Evolutionary conservation across 2,888 invertebrate species (phyloP), one percentile per base, ranked within the genome.

Genomic region (Halictus ligatus): DNA sequence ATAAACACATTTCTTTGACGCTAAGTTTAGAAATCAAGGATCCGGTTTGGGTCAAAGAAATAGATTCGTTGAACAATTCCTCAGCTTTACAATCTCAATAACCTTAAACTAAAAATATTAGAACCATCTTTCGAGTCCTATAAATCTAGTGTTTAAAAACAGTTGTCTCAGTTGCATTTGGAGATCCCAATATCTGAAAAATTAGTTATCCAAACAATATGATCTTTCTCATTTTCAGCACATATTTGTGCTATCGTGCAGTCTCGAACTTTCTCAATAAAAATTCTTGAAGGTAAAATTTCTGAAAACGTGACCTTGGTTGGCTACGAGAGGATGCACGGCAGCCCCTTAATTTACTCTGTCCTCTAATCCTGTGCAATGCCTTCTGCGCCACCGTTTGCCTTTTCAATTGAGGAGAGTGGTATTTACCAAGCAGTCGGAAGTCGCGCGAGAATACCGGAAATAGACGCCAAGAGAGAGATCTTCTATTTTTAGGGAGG

Each of bases 401-500:
- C 21, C 71, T 43, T 71, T 71, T 69, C 69, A 71, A 71, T 71
- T 25, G 0, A 18, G 48, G 15, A 13, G 60, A 50, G 21, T 50
- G 43, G 21, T 43, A 40, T 64, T 64, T 48, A 75, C 60, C 1
- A 71, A 71, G 3, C 40, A 8, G 12, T 48, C 58, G 15, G 43
- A 25, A n/a, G 50, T 43, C 6, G 60, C 50, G 21, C n/a, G 58
- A 67, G 21, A n/a, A 50, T 25, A 67, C 1, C 13, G n/a, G 18
- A 40, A 58, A 13, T 60, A 67, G 25, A 58, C 67, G 7, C 18
- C 40, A 15, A 35, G 13, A n/a, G 60, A 25, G n/a, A 73, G 35
- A 13, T 69, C 43, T 80, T 79, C 48, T 86, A 75, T 87, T 89
- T 80, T 71, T 87, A 99, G 99, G 99, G 99, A 90, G 99, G 98